These are phyloP conservation scores for Acronicta aceris DNA, from an alignment of 2,888 invertebrate genomes.

Conservation along the genomic window DNA sequence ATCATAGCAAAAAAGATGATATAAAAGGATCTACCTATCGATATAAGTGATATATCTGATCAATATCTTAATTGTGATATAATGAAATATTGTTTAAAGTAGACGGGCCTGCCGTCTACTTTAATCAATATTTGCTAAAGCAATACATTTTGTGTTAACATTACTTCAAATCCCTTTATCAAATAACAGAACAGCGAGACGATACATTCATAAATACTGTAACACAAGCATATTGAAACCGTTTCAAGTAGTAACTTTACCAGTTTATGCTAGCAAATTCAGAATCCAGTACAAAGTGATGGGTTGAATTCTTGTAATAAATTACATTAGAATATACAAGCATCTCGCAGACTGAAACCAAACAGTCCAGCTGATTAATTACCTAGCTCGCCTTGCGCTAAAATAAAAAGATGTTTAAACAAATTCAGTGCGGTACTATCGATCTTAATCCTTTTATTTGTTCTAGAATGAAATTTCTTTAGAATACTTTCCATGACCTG, in stretches of 20 bases:
- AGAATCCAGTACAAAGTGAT: slow-evolving; percentile 41
- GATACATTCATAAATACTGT: slow-evolving; percentile 31
- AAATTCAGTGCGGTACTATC: slow-evolving; percentile 43
- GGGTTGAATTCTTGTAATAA: slow-evolving; percentile 49
- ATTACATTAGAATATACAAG: slow-evolving; percentile 56
- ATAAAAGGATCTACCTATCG: too few relatives aligned
- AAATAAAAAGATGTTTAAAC: slow-evolving; percentile 52
- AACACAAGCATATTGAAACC: slow-evolving; percentile 30
- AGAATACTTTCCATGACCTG: slow-evolving; percentile 11
- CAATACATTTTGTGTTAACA: slow-evolving; percentile 7
- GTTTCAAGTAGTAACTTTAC: slow-evolving; percentile 29
- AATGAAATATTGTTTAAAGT: too few relatives aligned
- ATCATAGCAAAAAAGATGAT: too few relatives aligned
- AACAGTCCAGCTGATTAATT: slow-evolving; percentile 56
- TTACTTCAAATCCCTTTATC: slow-evolving; percentile 8
- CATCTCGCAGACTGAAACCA: slow-evolving; percentile 48
- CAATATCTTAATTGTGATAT: too few relatives aligned
- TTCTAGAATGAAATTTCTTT: slow-evolving; percentile 21
- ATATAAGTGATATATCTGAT: too few relatives aligned
- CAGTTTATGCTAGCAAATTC: slow-evolving; percentile 36
- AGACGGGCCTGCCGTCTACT: not conserved
- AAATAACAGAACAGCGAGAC: slow-evolving; percentile 25
- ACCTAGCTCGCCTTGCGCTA: slow-evolving; percentile 42
- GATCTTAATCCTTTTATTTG: slow-evolving; percentile 34
- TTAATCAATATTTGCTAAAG: not conserved